These are phyloP conservation scores for Piezodorus guildinii DNA, from an alignment of 1,140 invertebrate species.

Conservation along the genomic window DNA sequence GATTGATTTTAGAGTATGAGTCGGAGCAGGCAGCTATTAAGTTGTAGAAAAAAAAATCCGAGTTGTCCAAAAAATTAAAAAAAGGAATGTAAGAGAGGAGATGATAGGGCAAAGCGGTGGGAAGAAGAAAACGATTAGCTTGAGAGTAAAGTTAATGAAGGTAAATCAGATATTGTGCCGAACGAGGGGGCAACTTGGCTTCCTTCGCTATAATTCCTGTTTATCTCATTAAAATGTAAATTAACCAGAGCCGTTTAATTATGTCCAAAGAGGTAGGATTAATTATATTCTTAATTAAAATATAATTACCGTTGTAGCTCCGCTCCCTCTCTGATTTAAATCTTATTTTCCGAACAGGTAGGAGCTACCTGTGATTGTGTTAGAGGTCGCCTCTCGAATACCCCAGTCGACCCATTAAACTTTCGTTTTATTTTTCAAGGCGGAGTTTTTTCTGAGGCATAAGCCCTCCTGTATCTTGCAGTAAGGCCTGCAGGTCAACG, in stretches of 20 bases:
- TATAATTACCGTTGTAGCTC: slow-evolving; percentile 20
- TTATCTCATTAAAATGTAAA: slow-evolving; percentile 25
- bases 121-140: neutral
- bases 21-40: no score
- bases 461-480: no score
- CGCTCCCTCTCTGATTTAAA: slow-evolving; percentile 19
- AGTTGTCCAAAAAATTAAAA: neutral
- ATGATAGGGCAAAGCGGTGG: neutral
- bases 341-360: slow-evolving; percentile 16
- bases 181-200: neutral
- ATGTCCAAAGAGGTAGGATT: slow-evolving; percentile 23
- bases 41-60: no score
- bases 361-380: neutral
- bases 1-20: no score
- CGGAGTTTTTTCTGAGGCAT: no score
- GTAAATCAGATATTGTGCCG: slow-evolving; percentile 5
- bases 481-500: no score
- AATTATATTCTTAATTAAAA: slow-evolving; percentile 25
- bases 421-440: no score
- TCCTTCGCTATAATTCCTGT: slow-evolving; percentile 17
- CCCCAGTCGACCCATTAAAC: no score
- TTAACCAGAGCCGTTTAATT: slow-evolving; percentile 22
- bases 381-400: no score
- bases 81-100: neutral
- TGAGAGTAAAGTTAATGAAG: slow-evolving; percentile 8